Evolutionary conservation across 2,797 vertebrate species (phyloP).

Genomic region (Lepus oiostolus): DNA sequence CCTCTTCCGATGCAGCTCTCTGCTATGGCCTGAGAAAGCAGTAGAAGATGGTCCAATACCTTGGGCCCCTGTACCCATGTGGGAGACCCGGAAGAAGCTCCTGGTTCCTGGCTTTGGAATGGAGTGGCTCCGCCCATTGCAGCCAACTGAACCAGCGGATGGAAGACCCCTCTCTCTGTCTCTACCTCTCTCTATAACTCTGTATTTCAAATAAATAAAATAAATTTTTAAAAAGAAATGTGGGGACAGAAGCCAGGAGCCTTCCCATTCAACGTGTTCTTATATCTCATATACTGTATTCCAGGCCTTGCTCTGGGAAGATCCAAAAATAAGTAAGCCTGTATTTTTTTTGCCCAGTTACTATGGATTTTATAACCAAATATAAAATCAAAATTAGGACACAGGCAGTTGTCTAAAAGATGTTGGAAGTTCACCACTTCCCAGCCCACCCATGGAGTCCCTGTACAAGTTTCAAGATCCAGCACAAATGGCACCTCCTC

Average conservation of each 20-base stretch:
- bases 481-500: neutral
- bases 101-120: no score
- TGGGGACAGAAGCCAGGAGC: neutral
- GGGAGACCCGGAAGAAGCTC: no score
- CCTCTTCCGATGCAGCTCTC: no score
- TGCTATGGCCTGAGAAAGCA: no score
- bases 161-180: no score
- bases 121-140: no score
- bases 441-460: neutral
- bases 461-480: neutral
- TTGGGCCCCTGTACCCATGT: no score
- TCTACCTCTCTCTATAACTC: no score
- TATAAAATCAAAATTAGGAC: neutral
- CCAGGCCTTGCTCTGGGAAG: neutral
- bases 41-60: no score
- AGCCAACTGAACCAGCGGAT: no score
- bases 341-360: neutral
- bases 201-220: no score
- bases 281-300: accelerated
- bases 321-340: neutral
- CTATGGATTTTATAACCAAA: neutral
- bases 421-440: neutral
- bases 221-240: no score
- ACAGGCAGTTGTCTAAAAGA: neutral
- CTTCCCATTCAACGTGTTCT: neutral